Conservation (phyloP, 1,140 invertebrate species). For the Eubasilissa regina region DNA sequence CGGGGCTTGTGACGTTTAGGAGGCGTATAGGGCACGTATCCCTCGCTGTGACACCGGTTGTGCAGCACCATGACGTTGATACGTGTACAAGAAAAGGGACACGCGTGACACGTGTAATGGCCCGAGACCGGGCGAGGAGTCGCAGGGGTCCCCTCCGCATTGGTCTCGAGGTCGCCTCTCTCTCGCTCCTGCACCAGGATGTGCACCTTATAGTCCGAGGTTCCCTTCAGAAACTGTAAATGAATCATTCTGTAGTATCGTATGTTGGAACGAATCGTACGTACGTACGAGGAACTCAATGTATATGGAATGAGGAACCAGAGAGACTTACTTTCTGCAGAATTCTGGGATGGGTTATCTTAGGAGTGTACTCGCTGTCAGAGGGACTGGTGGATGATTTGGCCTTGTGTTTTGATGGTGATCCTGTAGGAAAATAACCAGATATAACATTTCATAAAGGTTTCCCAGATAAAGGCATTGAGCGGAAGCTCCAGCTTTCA, state of each 20-base stretch:
- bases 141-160: constrained; percentile 58
- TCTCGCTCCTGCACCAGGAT: constrained; percentile 72
- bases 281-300: neutral
- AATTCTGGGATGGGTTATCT: constrained; percentile 69
- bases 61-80: constrained; percentile 81
- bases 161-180: constrained; percentile 42
- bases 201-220: constrained; percentile 77
- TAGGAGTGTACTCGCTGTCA: constrained; percentile 51
- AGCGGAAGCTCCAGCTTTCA: too few species aligned
- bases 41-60: constrained; percentile 75
- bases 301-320: neutral
- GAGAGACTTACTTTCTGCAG: constrained; percentile 49
- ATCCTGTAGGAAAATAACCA: neutral
- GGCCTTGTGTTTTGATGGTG: constrained; percentile 39
- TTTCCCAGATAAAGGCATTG: too few species aligned
- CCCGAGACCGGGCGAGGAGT: constrained; percentile 61
- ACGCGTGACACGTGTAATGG: constrained; percentile 77
- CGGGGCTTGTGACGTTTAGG: constrained; percentile 57
- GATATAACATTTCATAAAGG: neutral
- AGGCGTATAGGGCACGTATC: constrained; percentile 68
- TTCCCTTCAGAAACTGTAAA: constrained; percentile 68
- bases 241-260: neutral
- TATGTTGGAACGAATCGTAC: too few species aligned
- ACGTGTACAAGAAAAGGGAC: constrained; percentile 76
- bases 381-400: constrained; percentile 4